Percentiles rank a stretch among this genome's conserved stretches.
These are phyloP conservation scores for Campaea margaritaria DNA, from an alignment of 2,888 invertebrate species.

Conservation along the genomic window DNA sequence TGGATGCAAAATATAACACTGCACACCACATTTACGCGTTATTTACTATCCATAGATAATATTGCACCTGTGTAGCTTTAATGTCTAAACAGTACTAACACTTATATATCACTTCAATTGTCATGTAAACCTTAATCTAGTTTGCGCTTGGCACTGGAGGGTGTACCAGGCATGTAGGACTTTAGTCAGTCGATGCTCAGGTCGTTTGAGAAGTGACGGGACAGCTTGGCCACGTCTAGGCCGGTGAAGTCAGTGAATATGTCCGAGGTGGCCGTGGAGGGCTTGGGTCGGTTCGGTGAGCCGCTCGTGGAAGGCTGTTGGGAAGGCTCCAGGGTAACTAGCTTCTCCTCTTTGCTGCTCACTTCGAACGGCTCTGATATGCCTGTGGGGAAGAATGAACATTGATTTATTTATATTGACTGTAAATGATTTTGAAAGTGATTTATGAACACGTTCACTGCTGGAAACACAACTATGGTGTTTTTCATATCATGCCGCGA, in stretches of 20 bases:
- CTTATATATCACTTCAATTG: slow-evolving; percentile 10
- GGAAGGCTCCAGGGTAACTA: slow-evolving; percentile 58
- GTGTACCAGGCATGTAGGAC: slow-evolving; percentile 76
- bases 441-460: too few species aligned
- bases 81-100: too few species aligned
- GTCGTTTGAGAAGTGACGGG: slow-evolving; percentile 80
- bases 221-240: slow-evolving; percentile 76
- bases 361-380: slow-evolving; percentile 82
- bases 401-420: too few species aligned
- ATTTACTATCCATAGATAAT: too few species aligned
- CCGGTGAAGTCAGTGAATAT: slow-evolving; percentile 81
- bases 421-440: too few species aligned
- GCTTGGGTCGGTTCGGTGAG: slow-evolving; percentile 57
- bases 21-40: too few species aligned
- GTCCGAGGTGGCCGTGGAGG: slow-evolving; percentile 66
- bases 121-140: slow-evolving; percentile 15
- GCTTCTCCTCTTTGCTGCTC: slow-evolving; percentile 71
- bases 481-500: too few species aligned
- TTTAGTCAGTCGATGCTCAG: slow-evolving; percentile 83
- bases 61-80: too few species aligned
- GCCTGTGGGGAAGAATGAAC: slow-evolving; percentile 53
- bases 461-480: too few species aligned
- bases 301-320: slow-evolving; percentile 63
- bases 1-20: too few species aligned
- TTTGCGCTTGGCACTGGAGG: slow-evolving; percentile 59